Evolutionary conservation across 1,140 invertebrate species (phyloP).

Genomic region (Mercenaria mercenaria): DNA sequence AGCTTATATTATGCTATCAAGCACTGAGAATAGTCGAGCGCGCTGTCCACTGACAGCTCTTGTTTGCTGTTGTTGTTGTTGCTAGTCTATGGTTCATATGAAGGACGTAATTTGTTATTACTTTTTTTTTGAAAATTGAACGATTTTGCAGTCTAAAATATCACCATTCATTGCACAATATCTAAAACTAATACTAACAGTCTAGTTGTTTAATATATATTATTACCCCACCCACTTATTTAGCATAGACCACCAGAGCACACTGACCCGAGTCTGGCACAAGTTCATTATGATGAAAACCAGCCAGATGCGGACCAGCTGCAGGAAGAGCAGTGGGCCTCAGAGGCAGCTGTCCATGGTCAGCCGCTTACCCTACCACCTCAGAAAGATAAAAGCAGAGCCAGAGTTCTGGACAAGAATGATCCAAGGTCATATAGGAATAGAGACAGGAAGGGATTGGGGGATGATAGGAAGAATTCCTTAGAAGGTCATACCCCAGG

Average conservation of each 20-base stretch:
- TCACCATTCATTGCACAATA: no score
- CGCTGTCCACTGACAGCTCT: no score
- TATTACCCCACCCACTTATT: background rate
- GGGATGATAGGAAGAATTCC: conserved; percentile 5
- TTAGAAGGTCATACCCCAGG: conserved; percentile 56
- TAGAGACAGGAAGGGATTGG: conserved; percentile 3
- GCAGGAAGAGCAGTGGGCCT: conserved; percentile 55
- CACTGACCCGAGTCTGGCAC: background rate
- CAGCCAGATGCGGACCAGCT: conserved; percentile 21
- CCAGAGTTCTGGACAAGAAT: conserved; percentile 10
- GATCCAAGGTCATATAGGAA: background rate
- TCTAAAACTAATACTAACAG: no score
- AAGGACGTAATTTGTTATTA: no score
- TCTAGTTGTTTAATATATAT: no score
- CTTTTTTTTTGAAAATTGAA: no score
- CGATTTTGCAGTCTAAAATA: no score
- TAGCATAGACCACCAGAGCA: conserved; percentile 21
- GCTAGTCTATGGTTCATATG: no score
- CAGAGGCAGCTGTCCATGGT: conserved; percentile 51
- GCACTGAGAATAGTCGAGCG: no score
- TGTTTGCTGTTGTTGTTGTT: no score
- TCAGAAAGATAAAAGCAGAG: conserved; percentile 51
- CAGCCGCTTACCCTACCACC: conserved; percentile 47
- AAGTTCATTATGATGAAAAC: conserved; percentile 41
- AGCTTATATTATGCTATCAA: no score